phyloP scores from a whole-genome alignment of 2,797 vertebrate genomes.

The Pelodytes ibericus region DNA sequence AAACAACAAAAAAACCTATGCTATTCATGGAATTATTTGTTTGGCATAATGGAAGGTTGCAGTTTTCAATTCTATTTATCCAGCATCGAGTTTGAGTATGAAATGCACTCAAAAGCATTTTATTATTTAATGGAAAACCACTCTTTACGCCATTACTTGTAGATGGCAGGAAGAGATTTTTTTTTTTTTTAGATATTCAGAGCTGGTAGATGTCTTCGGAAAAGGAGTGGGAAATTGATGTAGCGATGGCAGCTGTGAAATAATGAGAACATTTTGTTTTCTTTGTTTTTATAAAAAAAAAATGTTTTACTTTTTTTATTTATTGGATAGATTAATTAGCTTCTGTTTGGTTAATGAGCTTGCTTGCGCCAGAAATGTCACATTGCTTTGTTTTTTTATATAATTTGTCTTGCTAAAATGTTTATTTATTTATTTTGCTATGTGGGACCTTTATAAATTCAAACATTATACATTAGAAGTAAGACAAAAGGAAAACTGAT shows the following conservation, averaged over 20 bases:
- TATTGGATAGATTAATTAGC: slow-evolving; percentile 56
- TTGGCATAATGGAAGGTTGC: slow-evolving; percentile 46
- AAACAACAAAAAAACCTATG: not conserved
- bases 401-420: slow-evolving; percentile 47
- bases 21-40: slow-evolving; percentile 47
- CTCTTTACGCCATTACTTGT: slow-evolving; percentile 53
- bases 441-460: slow-evolving; percentile 46
- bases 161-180: slow-evolving; percentile 50
- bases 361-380: slow-evolving; percentile 54
- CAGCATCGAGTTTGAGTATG: slow-evolving; percentile 44
- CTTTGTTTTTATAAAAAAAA: slow-evolving; percentile 48
- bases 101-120: slow-evolving; percentile 54
- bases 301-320: slow-evolving; percentile 50
- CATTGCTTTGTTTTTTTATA: slow-evolving; percentile 53
- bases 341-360: slow-evolving; percentile 55
- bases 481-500: slow-evolving; percentile 52
- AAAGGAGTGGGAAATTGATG: slow-evolving; percentile 52
- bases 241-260: slow-evolving; percentile 53
- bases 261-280: slow-evolving; percentile 58
- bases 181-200: slow-evolving; percentile 44
- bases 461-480: slow-evolving; percentile 49
- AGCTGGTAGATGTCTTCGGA: slow-evolving; percentile 48
- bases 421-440: slow-evolving; percentile 44
- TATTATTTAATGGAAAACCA: slow-evolving; percentile 54
- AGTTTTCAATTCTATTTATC: slow-evolving; percentile 39